Evolutionary conservation across 2,797 vertebrate species (phyloP).

Genomic region (Etheostoma perlongum): DNA sequence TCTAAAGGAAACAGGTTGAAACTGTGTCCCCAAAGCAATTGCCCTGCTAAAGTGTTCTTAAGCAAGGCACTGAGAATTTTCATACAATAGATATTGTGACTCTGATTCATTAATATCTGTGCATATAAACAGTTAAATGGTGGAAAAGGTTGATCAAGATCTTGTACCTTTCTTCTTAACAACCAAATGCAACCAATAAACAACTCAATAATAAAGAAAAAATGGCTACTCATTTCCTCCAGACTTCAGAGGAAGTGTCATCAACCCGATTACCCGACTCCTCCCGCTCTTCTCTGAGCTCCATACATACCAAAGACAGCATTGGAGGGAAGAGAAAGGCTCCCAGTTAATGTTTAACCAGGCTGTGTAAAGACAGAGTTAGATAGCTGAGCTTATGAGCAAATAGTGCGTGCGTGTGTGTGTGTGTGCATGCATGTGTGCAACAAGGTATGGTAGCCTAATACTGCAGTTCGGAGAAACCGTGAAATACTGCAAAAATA

Average conservation of each 20-base stretch:
- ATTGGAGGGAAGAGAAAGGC: slow-evolving; percentile 57
- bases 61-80: slow-evolving; percentile 26
- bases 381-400: slow-evolving; percentile 69
- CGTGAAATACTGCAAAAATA: slow-evolving; percentile 15
- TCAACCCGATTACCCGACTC: slow-evolving; percentile 29
- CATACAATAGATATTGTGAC: not conserved
- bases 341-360: slow-evolving; percentile 76
- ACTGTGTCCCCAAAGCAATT: slow-evolving; percentile 24
- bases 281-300: slow-evolving; percentile 25
- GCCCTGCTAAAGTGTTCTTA: slow-evolving; percentile 31
- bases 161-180: not conserved
- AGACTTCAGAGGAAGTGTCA: slow-evolving; percentile 53
- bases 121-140: not conserved
- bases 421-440: not conserved
- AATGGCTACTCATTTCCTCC: slow-evolving; percentile 32
- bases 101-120: not conserved
- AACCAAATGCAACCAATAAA: slow-evolving; percentile 21
- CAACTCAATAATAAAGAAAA: not conserved
- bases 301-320: slow-evolving; percentile 71
- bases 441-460: no score
- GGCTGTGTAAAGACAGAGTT: slow-evolving; percentile 63
- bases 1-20: slow-evolving; percentile 28
- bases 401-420: slow-evolving; percentile 51
- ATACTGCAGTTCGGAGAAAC: slow-evolving; percentile 8
- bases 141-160: not conserved